Percentiles rank a stretch among this genome's conserved stretches.
Evolutionary conservation across 2,113 vertebrate genomes (phyloP).

Genomic region (Myotis yumanensis): DNA sequence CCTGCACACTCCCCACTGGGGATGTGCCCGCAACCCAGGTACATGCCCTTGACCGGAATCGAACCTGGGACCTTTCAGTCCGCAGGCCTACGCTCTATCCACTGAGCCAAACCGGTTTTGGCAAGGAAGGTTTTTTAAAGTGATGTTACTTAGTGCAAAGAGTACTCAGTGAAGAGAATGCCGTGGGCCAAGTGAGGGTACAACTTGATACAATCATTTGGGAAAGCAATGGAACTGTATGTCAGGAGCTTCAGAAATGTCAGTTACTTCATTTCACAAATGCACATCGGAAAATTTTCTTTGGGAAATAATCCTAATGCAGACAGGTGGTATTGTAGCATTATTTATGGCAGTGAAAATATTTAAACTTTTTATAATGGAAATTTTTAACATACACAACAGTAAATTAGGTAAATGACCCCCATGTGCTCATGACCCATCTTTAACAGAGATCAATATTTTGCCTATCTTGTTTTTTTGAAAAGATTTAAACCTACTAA

Average conservation of each 20-base stretch:
- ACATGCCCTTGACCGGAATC: no score
- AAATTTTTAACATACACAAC: background rate
- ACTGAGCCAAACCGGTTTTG: no score
- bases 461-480: slow-evolving; percentile 33
- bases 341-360: slow-evolving; percentile 12
- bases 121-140: background rate
- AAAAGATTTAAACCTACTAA: background rate
- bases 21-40: no score
- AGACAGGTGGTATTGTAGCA: slow-evolving; percentile 22
- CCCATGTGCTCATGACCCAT: background rate
- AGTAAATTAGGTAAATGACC: background rate
- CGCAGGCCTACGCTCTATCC: no score
- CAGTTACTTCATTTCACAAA: slow-evolving; percentile 41
- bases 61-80: no score
- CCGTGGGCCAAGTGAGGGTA: background rate
- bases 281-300: slow-evolving; percentile 27
- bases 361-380: background rate
- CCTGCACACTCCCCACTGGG: no score
- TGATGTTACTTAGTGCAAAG: background rate
- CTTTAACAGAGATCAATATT: slow-evolving; percentile 31
- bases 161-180: background rate
- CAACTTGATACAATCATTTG: background rate
- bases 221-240: background rate
- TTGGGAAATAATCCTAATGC: background rate
- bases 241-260: slow-evolving; percentile 9